Base-by-base conservation (phyloP, 2,113 vertebrate species). In the Eulemur macaco region DNA sequence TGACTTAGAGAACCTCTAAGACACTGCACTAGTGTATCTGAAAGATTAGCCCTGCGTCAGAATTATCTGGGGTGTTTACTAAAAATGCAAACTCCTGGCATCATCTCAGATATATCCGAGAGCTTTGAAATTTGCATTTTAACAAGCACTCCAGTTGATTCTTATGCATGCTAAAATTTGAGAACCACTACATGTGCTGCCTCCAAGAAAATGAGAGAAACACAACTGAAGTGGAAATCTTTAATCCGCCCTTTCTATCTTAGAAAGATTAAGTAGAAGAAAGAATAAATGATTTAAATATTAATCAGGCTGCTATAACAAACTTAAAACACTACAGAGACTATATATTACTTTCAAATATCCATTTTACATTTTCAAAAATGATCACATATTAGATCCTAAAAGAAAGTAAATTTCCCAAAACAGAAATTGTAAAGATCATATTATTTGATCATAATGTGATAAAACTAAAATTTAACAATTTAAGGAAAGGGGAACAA, bases 121-220 rank as follows among this genome's bases (percentile, higher is more conserved):
- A 89, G 29, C 50, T 95, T 58, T 89, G 60, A 83, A 90, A 78
- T 95, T 84, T 97, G 50, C 27, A 80, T 94, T 96, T 96, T 93
- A 95, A 88, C 71, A 88, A 47, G 6, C 84, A 21, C 37, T 88
- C 42, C 25, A 66, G 45, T 50, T 96, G 71, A 88, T 52, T 64
- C 50, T 85, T 60, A 71, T 88, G 50, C 34, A 93, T 94, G 77
- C 8, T 88, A 90, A 95, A 90, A 93, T 80, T 74, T 87, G 80
- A 94, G 31, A 92, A 86, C 23, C 8, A 34, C 71, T 92, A 7
- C 12, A 69, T 85, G 37, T 93, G 47, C 37, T 85, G 45, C 11
- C 13, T 84, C 37, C 34, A 85, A 88, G 81, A 93, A 78, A 95
- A 91, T 88, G 64, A 89, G 74, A 92, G 86, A 85, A 94, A 92